These are phyloP conservation scores for Colistium nudipinnis DNA, from an alignment of 2,113 vertebrate species.

Conservation along the genomic window DNA sequence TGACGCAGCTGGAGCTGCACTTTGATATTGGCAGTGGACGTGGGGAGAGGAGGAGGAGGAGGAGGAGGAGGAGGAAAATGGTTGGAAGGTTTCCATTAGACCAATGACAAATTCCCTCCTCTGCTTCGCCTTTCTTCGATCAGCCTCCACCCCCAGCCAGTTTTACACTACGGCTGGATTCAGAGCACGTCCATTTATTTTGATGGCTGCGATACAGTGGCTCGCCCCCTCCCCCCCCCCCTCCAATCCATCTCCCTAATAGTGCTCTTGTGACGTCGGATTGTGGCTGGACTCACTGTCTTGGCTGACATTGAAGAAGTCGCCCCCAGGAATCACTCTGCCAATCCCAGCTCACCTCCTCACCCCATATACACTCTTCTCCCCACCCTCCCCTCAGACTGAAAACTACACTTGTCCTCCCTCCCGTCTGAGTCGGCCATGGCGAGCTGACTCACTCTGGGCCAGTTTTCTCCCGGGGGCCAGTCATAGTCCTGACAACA, in stretches of 20 bases:
- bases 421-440: constrained; percentile 33
- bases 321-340: constrained; percentile 36
- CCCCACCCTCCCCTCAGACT: not conserved
- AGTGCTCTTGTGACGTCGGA: constrained; percentile 21
- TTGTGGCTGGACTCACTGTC: constrained; percentile 53
- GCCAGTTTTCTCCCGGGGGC: constrained; percentile 23
- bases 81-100: constrained; percentile 70
- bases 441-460: constrained; percentile 56
- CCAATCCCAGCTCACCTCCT: constrained; percentile 14
- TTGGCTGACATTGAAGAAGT: constrained; percentile 75
- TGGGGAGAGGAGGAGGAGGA: not conserved
- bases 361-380: not conserved
- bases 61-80: not conserved
- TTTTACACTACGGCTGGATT: constrained; percentile 35
- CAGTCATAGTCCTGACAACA: constrained; percentile 31
- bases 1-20: constrained; percentile 2
- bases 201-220: constrained; percentile 46
- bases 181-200: constrained; percentile 63
- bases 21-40: constrained; percentile 39
- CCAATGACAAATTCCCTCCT: constrained; percentile 65
- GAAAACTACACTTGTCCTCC: constrained; percentile 8
- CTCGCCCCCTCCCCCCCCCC: not conserved
- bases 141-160: constrained; percentile 30
- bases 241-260: constrained; percentile 31
- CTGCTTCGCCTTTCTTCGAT: constrained; percentile 31